These are phyloP conservation scores for Diarsia dahlii DNA, from an alignment of 2,888 invertebrate genomes.

Conservation along the genomic window DNA sequence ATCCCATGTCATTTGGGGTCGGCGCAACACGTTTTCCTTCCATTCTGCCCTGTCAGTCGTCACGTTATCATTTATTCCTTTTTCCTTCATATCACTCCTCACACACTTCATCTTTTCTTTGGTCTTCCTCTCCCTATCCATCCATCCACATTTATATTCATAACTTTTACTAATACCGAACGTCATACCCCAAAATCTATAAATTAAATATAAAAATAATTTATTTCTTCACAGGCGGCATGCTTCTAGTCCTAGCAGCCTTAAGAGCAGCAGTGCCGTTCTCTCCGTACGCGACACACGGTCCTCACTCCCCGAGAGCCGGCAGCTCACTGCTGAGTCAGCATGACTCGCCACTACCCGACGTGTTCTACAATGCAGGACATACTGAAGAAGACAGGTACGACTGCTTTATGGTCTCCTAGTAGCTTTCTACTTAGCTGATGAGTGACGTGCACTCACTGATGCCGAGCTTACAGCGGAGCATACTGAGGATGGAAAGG, in stretches of 20 bases:
- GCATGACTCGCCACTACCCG: conserved; percentile 85
- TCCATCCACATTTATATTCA: too few relatives aligned
- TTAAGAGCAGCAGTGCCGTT: conserved; percentile 87
- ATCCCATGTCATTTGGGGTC: too few relatives aligned
- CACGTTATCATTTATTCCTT: too few relatives aligned
- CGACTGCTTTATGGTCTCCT: conserved; percentile 2
- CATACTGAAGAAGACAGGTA: conserved; percentile 85
- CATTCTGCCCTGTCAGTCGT: too few relatives aligned
- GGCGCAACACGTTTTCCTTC: too few relatives aligned
- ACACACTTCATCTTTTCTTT: too few relatives aligned
- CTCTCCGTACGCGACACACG: conserved; percentile 87
- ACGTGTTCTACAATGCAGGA: conserved; percentile 86
- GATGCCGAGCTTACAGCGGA: too few relatives aligned
- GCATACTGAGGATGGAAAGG: background rate
- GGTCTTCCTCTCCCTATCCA: too few relatives aligned
- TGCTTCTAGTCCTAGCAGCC: conserved; percentile 84
- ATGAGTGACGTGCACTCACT: conserved; percentile 64
- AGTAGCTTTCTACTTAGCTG: background rate
- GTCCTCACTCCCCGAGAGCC: conserved; percentile 86
- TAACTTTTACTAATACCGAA: too few relatives aligned
- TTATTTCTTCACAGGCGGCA: conserved; percentile 77
- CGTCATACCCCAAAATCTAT: background rate
- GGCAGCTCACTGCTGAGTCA: conserved; percentile 87
- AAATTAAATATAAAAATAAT: background rate
- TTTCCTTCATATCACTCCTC: too few relatives aligned